These are phyloP conservation scores for Lipophrys pholis DNA, from an alignment of 2,113 vertebrate species.

Conservation along the genomic window DNA sequence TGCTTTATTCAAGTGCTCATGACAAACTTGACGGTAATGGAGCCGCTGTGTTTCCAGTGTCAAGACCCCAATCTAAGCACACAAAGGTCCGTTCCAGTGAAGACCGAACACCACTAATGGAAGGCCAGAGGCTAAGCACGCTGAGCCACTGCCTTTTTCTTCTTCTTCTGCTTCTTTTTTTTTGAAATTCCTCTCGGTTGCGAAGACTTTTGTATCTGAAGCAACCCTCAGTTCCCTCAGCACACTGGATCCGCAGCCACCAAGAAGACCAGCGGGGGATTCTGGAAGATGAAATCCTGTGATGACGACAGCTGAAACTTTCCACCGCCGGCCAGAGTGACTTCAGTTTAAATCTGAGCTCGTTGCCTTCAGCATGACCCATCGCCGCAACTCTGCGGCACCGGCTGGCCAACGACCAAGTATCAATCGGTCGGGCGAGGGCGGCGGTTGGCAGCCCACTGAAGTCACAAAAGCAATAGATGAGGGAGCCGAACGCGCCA, in stretches of 20 bases:
- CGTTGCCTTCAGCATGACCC: constrained; percentile 5
- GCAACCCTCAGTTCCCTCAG: neutral
- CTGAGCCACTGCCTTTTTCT: constrained; percentile 3
- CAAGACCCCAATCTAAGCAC: constrained; percentile 14
- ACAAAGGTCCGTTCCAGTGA: constrained; percentile 17
- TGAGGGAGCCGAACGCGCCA: constrained; percentile 55
- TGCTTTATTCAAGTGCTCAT: constrained; percentile 13
- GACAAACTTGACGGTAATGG: constrained; percentile 25
- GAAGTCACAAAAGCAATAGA: constrained; percentile 60
- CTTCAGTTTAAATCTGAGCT: constrained; percentile 54
- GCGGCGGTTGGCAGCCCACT: constrained; percentile 8
- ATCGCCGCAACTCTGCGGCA: neutral
- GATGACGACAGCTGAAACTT: constrained; percentile 59
- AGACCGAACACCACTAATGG: constrained; percentile 28
- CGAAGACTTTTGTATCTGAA: constrained; percentile 4
- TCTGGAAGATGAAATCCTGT: constrained; percentile 63
- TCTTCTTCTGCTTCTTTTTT: constrained; percentile 47
- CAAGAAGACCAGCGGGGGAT: constrained; percentile 32
- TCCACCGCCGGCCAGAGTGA: constrained; percentile 31
- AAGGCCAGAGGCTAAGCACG: constrained; percentile 47
- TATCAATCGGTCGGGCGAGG: constrained; percentile 40
- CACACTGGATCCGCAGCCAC: constrained; percentile 34
- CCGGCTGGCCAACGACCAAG: constrained; percentile 21
- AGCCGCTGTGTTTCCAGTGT: constrained; percentile 24
- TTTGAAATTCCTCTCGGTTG: neutral